Conservation (phyloP, 2,888 invertebrate species). For the Meghimatium bilineatum region DNA sequence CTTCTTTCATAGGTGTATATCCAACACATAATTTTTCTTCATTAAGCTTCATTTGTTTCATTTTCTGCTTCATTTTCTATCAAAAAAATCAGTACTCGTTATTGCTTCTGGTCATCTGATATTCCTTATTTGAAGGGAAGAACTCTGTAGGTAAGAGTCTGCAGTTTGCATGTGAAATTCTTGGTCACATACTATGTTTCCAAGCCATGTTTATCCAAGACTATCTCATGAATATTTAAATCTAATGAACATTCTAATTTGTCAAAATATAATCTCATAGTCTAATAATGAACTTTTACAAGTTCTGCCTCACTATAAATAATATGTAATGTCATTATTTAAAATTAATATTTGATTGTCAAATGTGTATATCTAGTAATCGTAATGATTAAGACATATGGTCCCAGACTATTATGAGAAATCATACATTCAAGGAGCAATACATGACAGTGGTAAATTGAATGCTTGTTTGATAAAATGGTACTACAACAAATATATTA, state of each 20-base stretch:
- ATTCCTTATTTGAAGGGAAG: not conserved
- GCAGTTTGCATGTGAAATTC: not conserved
- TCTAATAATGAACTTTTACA: too few relatives aligned
- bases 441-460: not conserved
- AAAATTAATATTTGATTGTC: not conserved
- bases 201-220: too few relatives aligned
- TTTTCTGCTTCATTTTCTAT: too few relatives aligned
- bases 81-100: too few relatives aligned
- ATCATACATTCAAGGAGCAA: not conserved
- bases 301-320: not conserved
- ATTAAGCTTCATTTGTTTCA: not conserved
- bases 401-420: not conserved
- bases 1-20: too few relatives aligned
- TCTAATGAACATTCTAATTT: not conserved
- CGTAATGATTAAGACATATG: not conserved
- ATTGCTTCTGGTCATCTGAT: too few relatives aligned
- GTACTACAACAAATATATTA: not conserved
- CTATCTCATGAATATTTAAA: not conserved
- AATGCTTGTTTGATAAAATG: not conserved
- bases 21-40: not conserved
- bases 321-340: not conserved
- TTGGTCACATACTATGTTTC: too few relatives aligned
- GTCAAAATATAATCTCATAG: too few relatives aligned
- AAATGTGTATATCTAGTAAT: not conserved
- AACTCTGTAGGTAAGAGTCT: not conserved